Evolutionary conservation across 2,113 vertebrate species (phyloP), one percentile per base, ranked within the genome.

Genomic region (Mormoops blainvillei): DNA sequence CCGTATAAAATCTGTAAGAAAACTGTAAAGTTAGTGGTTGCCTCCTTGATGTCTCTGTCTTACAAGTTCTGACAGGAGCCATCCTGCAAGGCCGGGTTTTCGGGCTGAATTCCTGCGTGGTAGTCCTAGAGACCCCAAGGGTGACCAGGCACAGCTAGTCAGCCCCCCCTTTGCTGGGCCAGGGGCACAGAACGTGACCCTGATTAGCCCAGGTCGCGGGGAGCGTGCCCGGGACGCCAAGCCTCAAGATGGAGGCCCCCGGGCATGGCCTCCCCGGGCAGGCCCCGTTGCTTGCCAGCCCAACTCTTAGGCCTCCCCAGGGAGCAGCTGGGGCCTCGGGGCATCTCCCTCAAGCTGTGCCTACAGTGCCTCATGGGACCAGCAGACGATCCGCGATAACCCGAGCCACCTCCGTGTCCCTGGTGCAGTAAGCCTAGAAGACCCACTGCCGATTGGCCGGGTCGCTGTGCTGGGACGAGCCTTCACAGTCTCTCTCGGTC

Each of bases 331-430:
- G 65, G 58, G n/a, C 89, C 58, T 26, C 28, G 3, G 8, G 48
- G 43, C 38, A 9, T 78, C 36, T 92, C 67, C 48, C 50, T 41
- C 20, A 4, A 18, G 68, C 70, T 65, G 52, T 61, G 81, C 58
- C 83, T 52, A 15, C 7, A 67, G 56, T 11, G 54, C 33, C 94
- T 26, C 73, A 5, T 3, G 94, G 94, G 96, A 97, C 36, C 22
- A n/a, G 70, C 0, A 9, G 58, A 54, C 70, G 78, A 10, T 48
- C 50, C 0, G 3, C 1, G 85, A 87, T 95, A 88, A 96, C 95
- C 96, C 15, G 0, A 28, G 89, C 84, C 70, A 50, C 81, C 90
- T 58, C 80, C 41, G 0, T 2, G 19, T 80, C 77, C 85, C 95
- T 73, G 0, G 2, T 45, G 94, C 73, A 19, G 20, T 82, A 87